Base-by-base conservation (phyloP, 1,140 invertebrate species). In the Liolophura sinensis region DNA sequence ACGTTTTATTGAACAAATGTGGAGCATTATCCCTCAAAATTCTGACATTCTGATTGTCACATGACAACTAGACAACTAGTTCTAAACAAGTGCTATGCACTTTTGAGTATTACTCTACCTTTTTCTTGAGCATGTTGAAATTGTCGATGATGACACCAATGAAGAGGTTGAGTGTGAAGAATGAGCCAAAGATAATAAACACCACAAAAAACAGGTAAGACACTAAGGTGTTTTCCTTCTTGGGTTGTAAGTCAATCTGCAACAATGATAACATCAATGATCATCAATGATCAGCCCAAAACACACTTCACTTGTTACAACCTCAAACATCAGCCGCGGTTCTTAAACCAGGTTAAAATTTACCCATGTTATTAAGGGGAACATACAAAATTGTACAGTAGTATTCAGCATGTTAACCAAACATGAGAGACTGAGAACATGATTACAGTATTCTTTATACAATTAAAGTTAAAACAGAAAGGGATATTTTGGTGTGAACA, bases 121-220 rank as follows among this genome's bases (percentile, higher is more conserved):
- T 98, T 87, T 98, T 98, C 89, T 99, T 99, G 85, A 98, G 95
- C 86, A 97, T 94, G 85, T 98, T 98, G 86, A 97, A 97, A 87
- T 97, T 97, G 85, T 97, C 95, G 84, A 97, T 97, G 87, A 97
- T 97, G 77, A 97, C 95, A 89, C 94, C 94, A 88, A 97, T 97
- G 87, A 97, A 96, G 79, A 97, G 90, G 85, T 97, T 97, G 61
- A 97, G 89, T 72, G 94, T 97, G 87, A 97, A 97, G 88, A 97
- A 97, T 76, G 94, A 94, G 71, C 95, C 95, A 86, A 96, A 95
- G 77, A 97, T 95, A 76, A 97, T 96, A 85, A 97, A 97, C 85
- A 95, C 93, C 78, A 97, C 94, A 87, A 97, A 99, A 88, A 97
- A 98, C 68, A 98, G 87, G 86, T 98, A 97, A 93, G 96, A 96